A percentile compares a stretch with the other conserved stretches of the same genome.
Conservation (phyloP, 92 coral and sea anemone species). For the Actinernus sp. region DNA sequence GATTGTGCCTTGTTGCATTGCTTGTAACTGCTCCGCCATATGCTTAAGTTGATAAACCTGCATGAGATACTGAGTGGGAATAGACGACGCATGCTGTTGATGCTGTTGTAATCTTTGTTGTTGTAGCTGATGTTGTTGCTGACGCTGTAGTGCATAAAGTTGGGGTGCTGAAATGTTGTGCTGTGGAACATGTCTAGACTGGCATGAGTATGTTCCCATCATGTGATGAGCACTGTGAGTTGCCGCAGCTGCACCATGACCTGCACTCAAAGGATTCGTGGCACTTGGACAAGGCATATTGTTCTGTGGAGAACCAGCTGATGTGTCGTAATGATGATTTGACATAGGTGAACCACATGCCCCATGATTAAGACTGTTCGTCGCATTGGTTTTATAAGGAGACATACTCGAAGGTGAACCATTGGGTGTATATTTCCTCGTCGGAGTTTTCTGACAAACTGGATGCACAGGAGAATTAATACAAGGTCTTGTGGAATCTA, state of each 20-base stretch:
- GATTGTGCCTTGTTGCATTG: slow-evolving; percentile 49
- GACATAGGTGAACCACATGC: neutral
- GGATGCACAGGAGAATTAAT: slow-evolving; percentile 25
- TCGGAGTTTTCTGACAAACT: slow-evolving; percentile 18
- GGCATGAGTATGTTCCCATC: slow-evolving; percentile 5
- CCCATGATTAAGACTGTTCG: slow-evolving; percentile 52
- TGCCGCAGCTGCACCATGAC: too few relatives aligned
- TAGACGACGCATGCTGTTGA: slow-evolving; percentile 33
- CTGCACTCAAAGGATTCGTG: too few relatives aligned
- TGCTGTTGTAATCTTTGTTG: slow-evolving; percentile 54
- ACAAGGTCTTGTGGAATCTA: neutral
- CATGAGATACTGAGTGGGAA: slow-evolving; percentile 55
- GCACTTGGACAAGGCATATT: too few relatives aligned
- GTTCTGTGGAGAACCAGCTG: neutral
- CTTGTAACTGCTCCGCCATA: slow-evolving; percentile 55
- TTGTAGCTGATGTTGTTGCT: slow-evolving; percentile 71
- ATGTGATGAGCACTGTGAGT: neutral
- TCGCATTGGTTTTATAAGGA: slow-evolving; percentile 28
- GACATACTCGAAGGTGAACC: slow-evolving; percentile 45
- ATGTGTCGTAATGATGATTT: neutral
- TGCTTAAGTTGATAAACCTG: slow-evolving; percentile 58
- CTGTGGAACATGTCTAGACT: neutral
- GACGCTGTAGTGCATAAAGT: slow-evolving; percentile 66
- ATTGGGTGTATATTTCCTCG: slow-evolving; percentile 48
- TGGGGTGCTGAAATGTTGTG: slow-evolving; percentile 48